Conservation (phyloP, 2,113 vertebrate species). For the Indicator maculatus region DNA sequence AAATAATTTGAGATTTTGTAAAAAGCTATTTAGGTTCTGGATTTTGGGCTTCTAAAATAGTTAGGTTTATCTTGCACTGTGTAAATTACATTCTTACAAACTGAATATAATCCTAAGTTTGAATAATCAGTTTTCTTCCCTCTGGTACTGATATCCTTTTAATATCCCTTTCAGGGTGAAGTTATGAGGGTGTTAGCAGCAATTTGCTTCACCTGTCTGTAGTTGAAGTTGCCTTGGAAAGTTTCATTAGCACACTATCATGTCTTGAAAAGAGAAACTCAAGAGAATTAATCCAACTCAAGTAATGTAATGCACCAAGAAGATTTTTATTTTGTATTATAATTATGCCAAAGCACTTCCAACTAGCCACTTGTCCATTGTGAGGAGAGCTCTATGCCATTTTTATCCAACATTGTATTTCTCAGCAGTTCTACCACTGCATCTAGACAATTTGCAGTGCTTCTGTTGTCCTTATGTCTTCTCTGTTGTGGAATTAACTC, state of each 20-base stretch:
- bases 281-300: neutral
- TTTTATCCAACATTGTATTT: neutral
- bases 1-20: neutral
- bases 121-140: neutral
- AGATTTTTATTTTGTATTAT: constrained; percentile 6
- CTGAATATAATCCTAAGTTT: neutral
- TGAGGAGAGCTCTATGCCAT: neutral
- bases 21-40: neutral
- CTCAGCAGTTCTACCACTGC: neutral
- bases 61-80: neutral
- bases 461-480: neutral
- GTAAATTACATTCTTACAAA: neutral
- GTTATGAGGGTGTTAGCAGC: neutral
- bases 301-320: neutral
- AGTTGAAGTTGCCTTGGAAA: constrained; percentile 9
- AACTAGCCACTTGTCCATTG: neutral
- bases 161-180: neutral
- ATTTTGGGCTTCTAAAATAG: neutral
- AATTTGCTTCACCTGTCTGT: neutral
- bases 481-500: neutral
- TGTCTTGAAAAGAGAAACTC: constrained; percentile 33
- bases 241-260: neutral
- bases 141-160: neutral
- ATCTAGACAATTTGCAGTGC: neutral
- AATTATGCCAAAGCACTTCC: neutral